Percentiles rank a stretch among this genome's conserved stretches.
phyloP scores from a whole-genome alignment of 2,113 vertebrate genomes.

The Anguilla japonica region DNA sequence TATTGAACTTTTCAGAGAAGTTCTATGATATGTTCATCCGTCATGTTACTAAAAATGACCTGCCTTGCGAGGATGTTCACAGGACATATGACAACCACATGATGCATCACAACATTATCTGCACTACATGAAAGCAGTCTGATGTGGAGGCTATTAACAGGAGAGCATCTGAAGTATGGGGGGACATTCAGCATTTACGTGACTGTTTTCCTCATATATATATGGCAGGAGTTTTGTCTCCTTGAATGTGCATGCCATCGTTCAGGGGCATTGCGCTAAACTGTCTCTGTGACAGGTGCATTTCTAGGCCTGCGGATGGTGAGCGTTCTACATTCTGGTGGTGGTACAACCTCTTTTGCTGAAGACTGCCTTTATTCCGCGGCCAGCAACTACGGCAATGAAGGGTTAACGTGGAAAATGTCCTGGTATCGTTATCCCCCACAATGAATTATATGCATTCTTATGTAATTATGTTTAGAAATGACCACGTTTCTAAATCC shows the following conservation, averaged over 20 bases:
- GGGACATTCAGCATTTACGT: background rate
- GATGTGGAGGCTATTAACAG: background rate
- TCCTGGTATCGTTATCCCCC: background rate
- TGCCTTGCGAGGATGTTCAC: background rate
- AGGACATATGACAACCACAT: background rate
- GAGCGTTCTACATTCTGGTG: background rate
- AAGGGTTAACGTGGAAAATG: background rate
- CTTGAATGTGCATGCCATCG: background rate
- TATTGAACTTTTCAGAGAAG: background rate
- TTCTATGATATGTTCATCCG: background rate
- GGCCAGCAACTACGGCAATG: background rate
- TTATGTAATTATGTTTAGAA: background rate
- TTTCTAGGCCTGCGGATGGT: background rate
- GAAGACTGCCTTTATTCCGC: background rate
- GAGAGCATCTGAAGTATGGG: background rate
- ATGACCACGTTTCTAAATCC: too few species aligned
- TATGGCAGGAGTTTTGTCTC: background rate
- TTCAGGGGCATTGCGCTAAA: background rate
- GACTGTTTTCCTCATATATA: background rate
- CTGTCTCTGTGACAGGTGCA: background rate
- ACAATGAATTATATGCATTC: background rate
- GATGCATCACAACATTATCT: background rate
- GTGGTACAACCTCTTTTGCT: background rate
- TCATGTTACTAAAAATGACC: background rate
- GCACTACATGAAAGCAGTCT: background rate